These are phyloP conservation scores for Drosophila nr. perissopoda DNA, from an alignment of 2,888 invertebrate species.

Conservation along the genomic window DNA sequence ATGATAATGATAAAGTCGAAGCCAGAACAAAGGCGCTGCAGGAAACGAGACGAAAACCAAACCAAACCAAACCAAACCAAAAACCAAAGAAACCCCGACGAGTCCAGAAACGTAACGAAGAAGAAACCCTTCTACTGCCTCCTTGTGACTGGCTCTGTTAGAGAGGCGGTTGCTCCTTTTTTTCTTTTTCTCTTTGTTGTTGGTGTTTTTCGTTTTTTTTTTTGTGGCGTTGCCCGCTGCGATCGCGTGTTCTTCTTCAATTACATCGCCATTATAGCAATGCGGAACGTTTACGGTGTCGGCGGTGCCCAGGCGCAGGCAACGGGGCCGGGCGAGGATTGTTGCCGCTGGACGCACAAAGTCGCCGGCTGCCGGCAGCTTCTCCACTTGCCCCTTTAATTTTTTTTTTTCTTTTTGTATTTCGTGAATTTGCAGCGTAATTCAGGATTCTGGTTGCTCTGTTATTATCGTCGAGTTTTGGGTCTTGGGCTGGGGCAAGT, in stretches of 20 bases:
- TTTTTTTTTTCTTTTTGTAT: constrained; percentile 19
- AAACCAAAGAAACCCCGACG: constrained; percentile 13
- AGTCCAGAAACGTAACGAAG: constrained; percentile 8
- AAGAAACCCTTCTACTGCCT: constrained; percentile 53
- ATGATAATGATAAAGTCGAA: constrained; percentile 47
- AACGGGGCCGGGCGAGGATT: constrained; percentile 10
- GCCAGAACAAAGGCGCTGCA: constrained; percentile 62
- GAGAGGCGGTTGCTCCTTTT: constrained; percentile 40
- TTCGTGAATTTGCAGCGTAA: constrained; percentile 69
- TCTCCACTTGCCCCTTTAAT: constrained; percentile 41
- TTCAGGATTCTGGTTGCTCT: constrained; percentile 78
- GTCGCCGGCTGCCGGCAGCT: constrained; percentile 44
- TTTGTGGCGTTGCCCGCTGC: constrained; percentile 35
- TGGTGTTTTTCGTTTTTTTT: not conserved
- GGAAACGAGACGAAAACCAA: constrained; percentile 37
- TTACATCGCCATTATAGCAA: constrained; percentile 78
- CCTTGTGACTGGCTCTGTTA: constrained; percentile 13
- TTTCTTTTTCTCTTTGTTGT: not conserved
- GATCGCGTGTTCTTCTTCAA: constrained; percentile 81
- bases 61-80: constrained; percentile 8
- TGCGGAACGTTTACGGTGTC: constrained; percentile 75
- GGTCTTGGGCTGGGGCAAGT: constrained; percentile 35
- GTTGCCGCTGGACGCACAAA: constrained; percentile 32
- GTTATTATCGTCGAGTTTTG: constrained; percentile 75
- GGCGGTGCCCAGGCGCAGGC: constrained; percentile 38